Conservation (phyloP, 2,797 vertebrate species). For the Esox lucius region DNA sequence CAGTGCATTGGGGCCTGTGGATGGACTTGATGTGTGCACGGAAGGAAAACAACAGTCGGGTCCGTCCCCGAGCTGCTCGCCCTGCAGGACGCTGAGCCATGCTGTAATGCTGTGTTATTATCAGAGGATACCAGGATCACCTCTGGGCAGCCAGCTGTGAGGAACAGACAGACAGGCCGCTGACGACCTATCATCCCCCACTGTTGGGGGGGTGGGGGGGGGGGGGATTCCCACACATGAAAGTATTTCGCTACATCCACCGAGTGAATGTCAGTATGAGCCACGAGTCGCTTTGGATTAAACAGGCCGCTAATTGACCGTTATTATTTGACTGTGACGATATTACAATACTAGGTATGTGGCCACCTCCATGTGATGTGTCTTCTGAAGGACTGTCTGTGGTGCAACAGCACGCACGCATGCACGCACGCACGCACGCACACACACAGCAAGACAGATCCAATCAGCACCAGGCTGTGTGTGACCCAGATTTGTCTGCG, state of each 20-base stretch:
- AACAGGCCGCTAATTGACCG: not conserved
- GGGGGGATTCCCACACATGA: not conserved
- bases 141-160: not conserved
- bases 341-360: not conserved
- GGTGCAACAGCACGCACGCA: slow-evolving; percentile 10
- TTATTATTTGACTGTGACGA: too few species aligned
- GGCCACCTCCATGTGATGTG: not conserved
- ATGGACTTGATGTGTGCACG: too few species aligned
- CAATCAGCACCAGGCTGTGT: slow-evolving; percentile 1
- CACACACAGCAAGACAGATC: not conserved
- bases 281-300: not conserved
- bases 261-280: not conserved
- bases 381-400: too few species aligned
- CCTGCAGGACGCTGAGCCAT: not conserved
- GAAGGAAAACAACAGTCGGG: not conserved
- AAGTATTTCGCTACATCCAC: not conserved
- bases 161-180: not conserved
- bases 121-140: not conserved
- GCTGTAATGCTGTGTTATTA: not conserved
- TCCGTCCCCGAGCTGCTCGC: too few species aligned
- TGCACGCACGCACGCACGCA: slow-evolving; percentile 16
- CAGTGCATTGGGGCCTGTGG: too few species aligned
- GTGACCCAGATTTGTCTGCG: slow-evolving; percentile 69
- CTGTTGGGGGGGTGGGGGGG: too few species aligned
- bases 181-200: too few species aligned